Evolutionary conservation across 2,113 vertebrate species (phyloP), one percentile per base, ranked within the genome.

Genomic region (Panthera uncia): DNA sequence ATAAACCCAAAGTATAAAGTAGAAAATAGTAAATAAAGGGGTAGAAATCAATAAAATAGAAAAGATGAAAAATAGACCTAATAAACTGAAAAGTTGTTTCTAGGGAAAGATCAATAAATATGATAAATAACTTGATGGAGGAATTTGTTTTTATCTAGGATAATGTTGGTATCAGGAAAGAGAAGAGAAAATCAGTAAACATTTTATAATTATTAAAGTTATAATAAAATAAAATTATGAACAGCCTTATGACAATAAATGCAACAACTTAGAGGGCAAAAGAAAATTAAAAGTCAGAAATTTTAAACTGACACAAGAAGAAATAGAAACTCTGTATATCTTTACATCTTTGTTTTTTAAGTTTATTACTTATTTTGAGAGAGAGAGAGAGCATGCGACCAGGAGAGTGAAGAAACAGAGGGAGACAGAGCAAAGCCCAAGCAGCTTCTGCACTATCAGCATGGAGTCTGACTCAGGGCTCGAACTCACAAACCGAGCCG

Each of bases 241-340:
- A 80, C 1, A 73, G 12, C 33, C 80, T 81, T 81, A 89, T 48
- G 4, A 19, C 3, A 94, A 25, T 74, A 68, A 52, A 2, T 55
- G 81, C 33, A 74, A 55, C 14, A 65, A 65, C 31, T 61, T 48
- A 76, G 57, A 57, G 10, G 25, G 78, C 81, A 48, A 84, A 1
- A 0, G 61, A 89, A 79, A 92, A 76, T 31, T 33, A 78, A 65
- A 55, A 27, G 27, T 14, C 33, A 61, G 41, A 61, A 10, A 3
- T 91, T 79, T 84, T 61, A 95, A 97, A 71, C 38, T 84, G 83
- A 88, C 33, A n/a, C 71, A 69, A 76, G 52, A 89, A 84, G 31
- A 95, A 89, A 80, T n/a, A 78, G 63, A 96, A 86, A 89, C 3
- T 48, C 12, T 81, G 3, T 23, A 33, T 94, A 85, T 74, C 12